Evolutionary conservation across 2,888 invertebrate genomes (phyloP), one percentile per base, ranked within the genome.

Genomic region (Toxonevra muliebris): DNA sequence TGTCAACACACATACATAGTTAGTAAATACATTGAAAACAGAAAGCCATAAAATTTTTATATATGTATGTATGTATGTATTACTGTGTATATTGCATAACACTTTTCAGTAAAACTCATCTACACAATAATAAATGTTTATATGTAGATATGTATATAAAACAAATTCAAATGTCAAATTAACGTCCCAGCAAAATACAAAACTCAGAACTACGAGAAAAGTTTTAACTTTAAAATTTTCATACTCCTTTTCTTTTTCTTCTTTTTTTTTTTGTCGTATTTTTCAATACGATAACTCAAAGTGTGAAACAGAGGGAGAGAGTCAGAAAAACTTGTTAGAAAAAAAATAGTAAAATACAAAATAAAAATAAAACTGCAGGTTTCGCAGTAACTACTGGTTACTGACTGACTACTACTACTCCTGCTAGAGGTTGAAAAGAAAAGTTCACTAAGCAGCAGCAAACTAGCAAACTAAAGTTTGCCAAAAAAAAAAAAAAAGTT

Each of bases 161-260:
- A 65, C 64, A 57, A 70, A 73, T 69, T 71, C 71, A 68, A 71
- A 73, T 71, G 71, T 71, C 72, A 74, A 74, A 74, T 72, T 70
- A 74, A 74, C 65, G 71, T 69, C 70, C 60, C 63, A 50, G 61
- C 65, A 61, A 68, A 65, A 58, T 61, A 45, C 52, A 57, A 60
- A 69, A 69, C 61, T 67, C 67, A 4, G 7, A 30, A 30, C 30
- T 30, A 30, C 3, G 30, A 30, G 30, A 30, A 30, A 30, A 30
- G 30, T 30, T 30, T 30, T 30, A 30, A 30, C 30, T 30, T 30
- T 7, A 30, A 30, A 30, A 30, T 30, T 30, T 30, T 30, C 30
- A 30, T 30, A 30, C 30, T 7, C 30, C 7, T 7, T 7, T 30
- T 30, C 7, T 65, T 20, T 30, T 2, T 30, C 7, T n/a, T n/a